phyloP scores from a whole-genome alignment of 2,888 invertebrate genomes.

The Polydrusus tereticollis region DNA sequence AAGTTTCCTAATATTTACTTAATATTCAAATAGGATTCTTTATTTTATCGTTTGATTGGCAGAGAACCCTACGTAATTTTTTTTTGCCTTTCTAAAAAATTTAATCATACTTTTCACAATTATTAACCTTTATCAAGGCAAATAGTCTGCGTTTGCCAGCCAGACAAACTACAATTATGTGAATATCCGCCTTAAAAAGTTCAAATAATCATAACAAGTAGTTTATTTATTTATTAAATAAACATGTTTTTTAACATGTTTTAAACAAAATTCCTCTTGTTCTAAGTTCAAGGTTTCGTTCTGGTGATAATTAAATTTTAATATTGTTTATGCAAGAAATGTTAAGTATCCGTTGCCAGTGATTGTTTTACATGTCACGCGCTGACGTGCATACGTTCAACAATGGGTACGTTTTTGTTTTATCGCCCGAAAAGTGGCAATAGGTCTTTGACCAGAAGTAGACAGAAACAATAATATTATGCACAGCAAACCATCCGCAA shows the following conservation, averaged over 20 bases:
- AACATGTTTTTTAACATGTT: constrained; percentile 20
- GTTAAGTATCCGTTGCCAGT: not conserved
- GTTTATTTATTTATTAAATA: not conserved
- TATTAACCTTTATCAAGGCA: not conserved
- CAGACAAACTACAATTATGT: not conserved
- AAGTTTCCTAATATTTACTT: not conserved
- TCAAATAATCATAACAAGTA: not conserved
- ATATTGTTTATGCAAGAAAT: not conserved
- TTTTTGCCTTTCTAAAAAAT: too few species aligned
- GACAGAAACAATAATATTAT: not conserved
- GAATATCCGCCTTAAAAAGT: constrained; percentile 9
- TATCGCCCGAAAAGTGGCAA: not conserved
- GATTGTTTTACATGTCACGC: not conserved
- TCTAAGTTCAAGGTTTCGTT: constrained; percentile 21
- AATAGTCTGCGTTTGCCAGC: not conserved
- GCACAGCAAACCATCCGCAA: not conserved
- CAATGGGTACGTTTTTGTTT: not conserved
- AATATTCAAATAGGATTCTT: not conserved
- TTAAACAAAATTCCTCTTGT: constrained; percentile 17
- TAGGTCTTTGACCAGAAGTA: constrained; percentile 7
- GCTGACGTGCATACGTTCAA: not conserved
- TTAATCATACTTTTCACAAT: too few species aligned
- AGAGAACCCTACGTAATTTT: not conserved
- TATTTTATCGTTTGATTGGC: not conserved
- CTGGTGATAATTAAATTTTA: not conserved